A percentile compares a stretch with the other conserved stretches of the same genome.
Evolutionary conservation across 2,797 vertebrate genomes (phyloP).

Genomic region (Micromesistius poutassou): DNA sequence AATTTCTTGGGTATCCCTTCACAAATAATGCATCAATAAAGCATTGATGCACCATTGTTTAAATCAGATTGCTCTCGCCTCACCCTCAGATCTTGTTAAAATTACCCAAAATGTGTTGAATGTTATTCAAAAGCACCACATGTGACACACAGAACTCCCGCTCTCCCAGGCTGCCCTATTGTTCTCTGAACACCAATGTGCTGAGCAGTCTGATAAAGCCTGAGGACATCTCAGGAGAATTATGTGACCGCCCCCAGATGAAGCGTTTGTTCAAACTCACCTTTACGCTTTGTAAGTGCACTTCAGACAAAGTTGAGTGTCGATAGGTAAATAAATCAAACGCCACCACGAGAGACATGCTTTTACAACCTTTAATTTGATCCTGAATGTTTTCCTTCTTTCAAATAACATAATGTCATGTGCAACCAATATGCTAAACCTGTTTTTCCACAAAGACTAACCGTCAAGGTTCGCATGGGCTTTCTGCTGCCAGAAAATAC

Average conservation of each 20-base stretch:
- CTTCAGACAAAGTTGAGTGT: not conserved
- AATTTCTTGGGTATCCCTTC: not conserved
- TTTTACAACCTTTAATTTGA: not conserved
- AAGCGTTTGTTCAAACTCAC: slow-evolving; percentile 8
- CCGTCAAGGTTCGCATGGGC: not conserved
- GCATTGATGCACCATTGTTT: not conserved
- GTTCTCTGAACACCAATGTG: slow-evolving; percentile 75
- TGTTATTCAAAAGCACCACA: slow-evolving; percentile 77
- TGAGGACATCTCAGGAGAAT: slow-evolving; percentile 52
- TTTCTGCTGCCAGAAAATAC: not conserved
- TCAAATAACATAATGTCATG: not conserved
- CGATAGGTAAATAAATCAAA: not conserved
- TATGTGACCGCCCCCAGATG: slow-evolving; percentile 49
- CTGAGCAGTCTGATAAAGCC: slow-evolving; percentile 58
- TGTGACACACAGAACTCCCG: slow-evolving; percentile 60
- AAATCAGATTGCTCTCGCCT: slow-evolving; percentile 49
- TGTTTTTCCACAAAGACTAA: not conserved
- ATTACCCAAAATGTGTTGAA: slow-evolving; percentile 61
- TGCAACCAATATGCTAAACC: not conserved
- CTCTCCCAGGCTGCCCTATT: slow-evolving; percentile 77
- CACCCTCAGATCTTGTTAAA: slow-evolving; percentile 48
- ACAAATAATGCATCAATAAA: not conserved
- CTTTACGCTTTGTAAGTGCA: not conserved
- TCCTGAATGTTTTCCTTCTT: not conserved
- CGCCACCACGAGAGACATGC: not conserved